These are phyloP conservation scores for Sarcoramphus papa DNA, from an alignment of 2,797 vertebrate genomes.

Conservation along the genomic window DNA sequence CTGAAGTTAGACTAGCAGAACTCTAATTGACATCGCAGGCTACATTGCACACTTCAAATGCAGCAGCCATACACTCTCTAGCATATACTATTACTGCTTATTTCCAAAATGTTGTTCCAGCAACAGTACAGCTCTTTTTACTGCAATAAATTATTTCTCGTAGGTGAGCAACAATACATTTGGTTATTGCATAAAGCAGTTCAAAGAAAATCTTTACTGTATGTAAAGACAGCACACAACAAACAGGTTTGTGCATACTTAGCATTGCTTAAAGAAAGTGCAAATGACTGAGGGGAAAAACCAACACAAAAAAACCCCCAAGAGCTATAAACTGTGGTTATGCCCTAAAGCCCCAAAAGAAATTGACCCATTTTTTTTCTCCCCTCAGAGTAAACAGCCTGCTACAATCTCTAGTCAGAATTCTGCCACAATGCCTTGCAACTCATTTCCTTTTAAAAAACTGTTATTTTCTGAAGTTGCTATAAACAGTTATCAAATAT, in stretches of 20 bases:
- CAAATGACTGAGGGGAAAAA: neutral
- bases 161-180: neutral
- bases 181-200: neutral
- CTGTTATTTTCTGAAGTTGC: neutral
- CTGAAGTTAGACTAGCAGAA: neutral
- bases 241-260: neutral
- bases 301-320: neutral
- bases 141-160: neutral
- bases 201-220: neutral
- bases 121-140: neutral
- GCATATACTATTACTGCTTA: neutral
- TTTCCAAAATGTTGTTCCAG: neutral
- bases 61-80: neutral
- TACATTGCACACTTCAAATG: neutral
- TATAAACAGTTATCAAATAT: neutral
- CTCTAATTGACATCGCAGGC: rapidly evolving
- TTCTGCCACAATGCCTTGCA: neutral
- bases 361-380: neutral
- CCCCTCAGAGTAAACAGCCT: neutral
- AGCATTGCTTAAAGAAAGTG: neutral
- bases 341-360: neutral
- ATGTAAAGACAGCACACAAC: neutral
- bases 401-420: neutral
- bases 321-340: neutral
- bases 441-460: neutral